A percentile compares a stretch with the other conserved stretches of the same genome.
phyloP scores from a whole-genome alignment of 2,888 invertebrate species.

The Taphrorychus bicolor region DNA sequence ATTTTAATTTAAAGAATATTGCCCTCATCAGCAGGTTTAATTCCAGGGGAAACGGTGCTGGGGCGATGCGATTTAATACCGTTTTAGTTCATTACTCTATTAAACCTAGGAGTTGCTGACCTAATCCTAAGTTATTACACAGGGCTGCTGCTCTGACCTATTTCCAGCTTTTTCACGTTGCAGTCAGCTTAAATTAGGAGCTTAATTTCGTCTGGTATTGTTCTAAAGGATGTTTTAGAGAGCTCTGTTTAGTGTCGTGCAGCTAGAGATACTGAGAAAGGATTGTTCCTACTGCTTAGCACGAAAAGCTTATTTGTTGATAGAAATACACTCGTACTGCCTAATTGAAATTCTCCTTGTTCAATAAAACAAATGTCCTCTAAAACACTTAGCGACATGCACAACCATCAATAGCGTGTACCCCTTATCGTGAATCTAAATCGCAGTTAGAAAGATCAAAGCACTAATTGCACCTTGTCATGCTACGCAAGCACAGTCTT shows the following conservation, averaged over 20 bases:
- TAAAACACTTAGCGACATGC: too few relatives aligned
- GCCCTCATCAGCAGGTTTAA: not conserved
- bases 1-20: not conserved
- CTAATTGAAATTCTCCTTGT: too few relatives aligned
- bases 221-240: not conserved
- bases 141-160: conserved; percentile 6
- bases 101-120: conserved; percentile 1
- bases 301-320: too few relatives aligned
- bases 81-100: not conserved
- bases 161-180: conserved; percentile 2
- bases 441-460: not conserved
- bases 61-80: not conserved
- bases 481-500: not conserved
- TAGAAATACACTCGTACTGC: too few relatives aligned
- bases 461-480: not conserved
- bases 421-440: not conserved
- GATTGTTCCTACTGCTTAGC: too few relatives aligned
- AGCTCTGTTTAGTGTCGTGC: not conserved
- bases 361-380: too few relatives aligned
- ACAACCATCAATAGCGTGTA: too few relatives aligned
- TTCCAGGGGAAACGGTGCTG: not conserved
- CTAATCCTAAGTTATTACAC: conserved; percentile 7
- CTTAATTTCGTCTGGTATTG: not conserved
- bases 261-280: too few relatives aligned
- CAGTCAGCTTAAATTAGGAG: conserved; percentile 4